A percentile compares a stretch with the other conserved stretches of the same genome.
phyloP scores from a whole-genome alignment of 1,140 invertebrate genomes.

The Drosophila bocki region DNA sequence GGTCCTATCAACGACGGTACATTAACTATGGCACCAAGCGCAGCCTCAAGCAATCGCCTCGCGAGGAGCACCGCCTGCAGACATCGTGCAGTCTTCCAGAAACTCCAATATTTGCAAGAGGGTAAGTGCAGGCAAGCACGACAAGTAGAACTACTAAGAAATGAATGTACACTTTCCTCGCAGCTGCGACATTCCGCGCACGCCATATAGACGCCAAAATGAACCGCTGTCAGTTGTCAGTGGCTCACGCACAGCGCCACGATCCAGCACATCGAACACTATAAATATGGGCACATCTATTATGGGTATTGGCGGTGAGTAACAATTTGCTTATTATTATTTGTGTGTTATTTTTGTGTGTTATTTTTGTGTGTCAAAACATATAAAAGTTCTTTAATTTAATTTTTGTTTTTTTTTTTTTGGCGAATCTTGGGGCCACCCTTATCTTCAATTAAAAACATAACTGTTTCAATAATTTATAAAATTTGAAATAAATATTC shows the following conservation, averaged over 20 bases:
- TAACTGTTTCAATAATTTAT: no score
- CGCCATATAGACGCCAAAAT: slow-evolving; percentile 88
- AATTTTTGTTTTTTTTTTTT: no score
- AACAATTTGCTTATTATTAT: no score
- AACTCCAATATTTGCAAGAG: slow-evolving; percentile 92
- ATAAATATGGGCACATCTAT: slow-evolving; percentile 85
- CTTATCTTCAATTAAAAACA: no score
- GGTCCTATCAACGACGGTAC: slow-evolving; percentile 85
- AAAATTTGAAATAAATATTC: no score
- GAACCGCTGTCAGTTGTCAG: slow-evolving; percentile 82
- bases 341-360: not conserved
- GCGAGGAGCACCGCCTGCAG: slow-evolving; percentile 88
- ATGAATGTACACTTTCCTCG: not conserved
- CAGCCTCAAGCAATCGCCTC: slow-evolving; percentile 85
- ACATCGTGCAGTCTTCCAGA: slow-evolving; percentile 93
- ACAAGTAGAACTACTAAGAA: not conserved
- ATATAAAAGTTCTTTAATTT: no score
- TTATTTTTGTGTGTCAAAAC: not conserved
- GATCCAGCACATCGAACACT: slow-evolving; percentile 87
- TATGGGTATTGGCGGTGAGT: slow-evolving; percentile 76
- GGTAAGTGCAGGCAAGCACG: slow-evolving; percentile 68
- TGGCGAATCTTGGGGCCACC: no score
- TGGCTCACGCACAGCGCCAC: slow-evolving; percentile 86
- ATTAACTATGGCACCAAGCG: slow-evolving; percentile 82
- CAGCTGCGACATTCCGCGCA: slow-evolving; percentile 90